These are phyloP conservation scores for Odontocerum albicorne DNA, from an alignment of 2,888 invertebrate species.

Conservation along the genomic window DNA sequence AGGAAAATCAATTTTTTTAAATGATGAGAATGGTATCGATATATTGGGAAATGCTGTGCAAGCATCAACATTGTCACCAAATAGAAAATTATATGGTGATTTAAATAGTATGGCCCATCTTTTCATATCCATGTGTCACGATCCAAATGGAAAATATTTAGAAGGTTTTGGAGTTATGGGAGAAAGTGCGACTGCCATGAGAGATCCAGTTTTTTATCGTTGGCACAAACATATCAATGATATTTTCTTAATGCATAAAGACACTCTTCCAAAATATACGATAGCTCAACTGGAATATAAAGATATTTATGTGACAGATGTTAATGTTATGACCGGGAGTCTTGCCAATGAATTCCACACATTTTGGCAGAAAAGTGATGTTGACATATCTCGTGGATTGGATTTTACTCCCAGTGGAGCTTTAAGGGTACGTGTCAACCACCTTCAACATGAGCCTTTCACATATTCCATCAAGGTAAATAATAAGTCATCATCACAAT, in stretches of 20 bases:
- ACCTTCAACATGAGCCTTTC: conserved; percentile 75
- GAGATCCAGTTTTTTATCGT: conserved; percentile 84
- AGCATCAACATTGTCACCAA: conserved; percentile 54
- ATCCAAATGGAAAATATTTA: conserved; percentile 62
- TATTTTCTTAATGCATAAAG: conserved; percentile 71
- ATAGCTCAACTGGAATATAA: conserved; percentile 36
- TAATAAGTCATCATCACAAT: conserved; percentile 42
- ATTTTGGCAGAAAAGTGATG: conserved; percentile 79
- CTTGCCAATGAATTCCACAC: conserved; percentile 63
- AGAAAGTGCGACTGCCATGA: conserved; percentile 81
- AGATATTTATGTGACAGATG: conserved; percentile 24
- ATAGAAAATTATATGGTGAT: conserved; percentile 58
- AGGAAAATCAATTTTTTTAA: conserved; percentile 59
- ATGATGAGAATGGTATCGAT: conserved; percentile 67
- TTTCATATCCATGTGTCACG: conserved; percentile 59
- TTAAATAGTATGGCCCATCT: conserved; percentile 65
- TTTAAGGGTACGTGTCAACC: conserved; percentile 71
- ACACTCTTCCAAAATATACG: conserved; percentile 44
- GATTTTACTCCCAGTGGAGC: conserved; percentile 74
- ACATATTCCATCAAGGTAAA: conserved; percentile 43
- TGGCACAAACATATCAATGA: conserved; percentile 81
- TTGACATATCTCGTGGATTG: conserved; percentile 77
- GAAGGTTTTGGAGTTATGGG: conserved; percentile 79
- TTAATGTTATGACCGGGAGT: conserved; percentile 44
- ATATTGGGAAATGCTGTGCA: conserved; percentile 64